Base-by-base conservation (phyloP, 2,888 invertebrate species). In the Atethmia centrago region DNA sequence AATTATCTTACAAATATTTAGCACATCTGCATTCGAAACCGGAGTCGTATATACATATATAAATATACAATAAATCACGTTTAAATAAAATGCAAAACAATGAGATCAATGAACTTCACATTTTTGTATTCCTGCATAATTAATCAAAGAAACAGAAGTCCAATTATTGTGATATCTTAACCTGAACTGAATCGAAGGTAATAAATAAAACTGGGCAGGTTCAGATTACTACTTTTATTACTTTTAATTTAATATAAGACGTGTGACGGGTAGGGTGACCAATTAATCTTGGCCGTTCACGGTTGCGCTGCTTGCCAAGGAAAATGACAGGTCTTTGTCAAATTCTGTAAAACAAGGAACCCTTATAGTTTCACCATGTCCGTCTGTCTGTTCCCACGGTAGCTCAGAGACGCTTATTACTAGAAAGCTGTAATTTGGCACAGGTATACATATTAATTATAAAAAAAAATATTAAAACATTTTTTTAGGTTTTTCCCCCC, bases 151-250 rank as follows among this genome's bases (percentile, higher is more conserved):
- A 73, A 86, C 85, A 86, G 82, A 83, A 87, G 79, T 77, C 67
- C 55, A 76, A 81, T 77, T 79, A 87, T 73, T 77, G 47, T 85
- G 83, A 86, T 82, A 82, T 82, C 83, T 85, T 64, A 71, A 85
- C 74, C 62, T 58, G 53, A 36, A 47, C 45, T 1, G 25, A 59
- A 70, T 70, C 40, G 69, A 64, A 53, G 25, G 73, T 36, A 74
- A 82, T 83, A 80, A 86, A 87, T 86, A 74, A 74, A 63, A 21
- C 21, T 65, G 53, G 40, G 10, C 55, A 49, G 55, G 49, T 28
- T 66, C 5, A 47, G 45, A 78, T 64, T 64, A 47, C 71, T 53
- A 45, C 47, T 71, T 79, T 71, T 73, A 73, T 62, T 71, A 62
- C 47, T 59, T 69, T 70, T 72, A 64, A 77, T 77, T 79, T 81